Percentiles rank a stretch among this genome's conserved stretches.
phyloP scores from a whole-genome alignment of 1,140 invertebrate genomes.

The Macrobrachium rosenbergii region DNA sequence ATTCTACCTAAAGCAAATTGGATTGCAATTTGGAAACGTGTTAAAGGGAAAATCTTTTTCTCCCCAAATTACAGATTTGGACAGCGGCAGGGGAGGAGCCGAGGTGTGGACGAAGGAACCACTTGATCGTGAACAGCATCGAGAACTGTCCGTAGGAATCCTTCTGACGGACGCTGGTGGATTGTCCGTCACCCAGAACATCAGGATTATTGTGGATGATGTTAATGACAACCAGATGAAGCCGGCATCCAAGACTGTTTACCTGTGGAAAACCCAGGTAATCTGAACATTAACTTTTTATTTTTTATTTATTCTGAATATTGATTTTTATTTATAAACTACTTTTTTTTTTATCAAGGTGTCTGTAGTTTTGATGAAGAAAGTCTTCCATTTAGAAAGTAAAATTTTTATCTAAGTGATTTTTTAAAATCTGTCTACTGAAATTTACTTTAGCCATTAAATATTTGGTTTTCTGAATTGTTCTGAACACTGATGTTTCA shows the following conservation, averaged over 20 bases:
- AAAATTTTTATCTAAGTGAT: no score
- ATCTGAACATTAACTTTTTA: not conserved
- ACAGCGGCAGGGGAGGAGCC: not conserved
- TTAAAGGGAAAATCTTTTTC: no score
- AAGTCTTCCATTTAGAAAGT: no score
- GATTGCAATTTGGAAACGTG: no score
- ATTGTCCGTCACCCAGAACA: not conserved
- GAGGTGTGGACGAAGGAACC: not conserved
- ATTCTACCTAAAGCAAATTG: no score
- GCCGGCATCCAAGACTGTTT: slow-evolving; percentile 11
- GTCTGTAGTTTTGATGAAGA: no score
- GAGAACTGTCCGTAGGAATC: not conserved
- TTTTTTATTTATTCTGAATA: no score
- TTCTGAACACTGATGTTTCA: no score
- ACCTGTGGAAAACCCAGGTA: slow-evolving; percentile 24
- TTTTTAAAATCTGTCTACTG: no score
- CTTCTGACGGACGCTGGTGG: not conserved
- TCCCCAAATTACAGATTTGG: not conserved
- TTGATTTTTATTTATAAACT: not conserved
- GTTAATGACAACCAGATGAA: slow-evolving; percentile 16
- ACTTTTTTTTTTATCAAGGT: not conserved
- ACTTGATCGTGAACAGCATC: not conserved
- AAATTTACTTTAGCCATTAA: no score
- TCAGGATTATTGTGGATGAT: slow-evolving; percentile 3
- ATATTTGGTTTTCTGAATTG: no score